These are phyloP conservation scores for Patagioenas fasciata DNA, from an alignment of 2,113 vertebrate species.

Conservation along the genomic window DNA sequence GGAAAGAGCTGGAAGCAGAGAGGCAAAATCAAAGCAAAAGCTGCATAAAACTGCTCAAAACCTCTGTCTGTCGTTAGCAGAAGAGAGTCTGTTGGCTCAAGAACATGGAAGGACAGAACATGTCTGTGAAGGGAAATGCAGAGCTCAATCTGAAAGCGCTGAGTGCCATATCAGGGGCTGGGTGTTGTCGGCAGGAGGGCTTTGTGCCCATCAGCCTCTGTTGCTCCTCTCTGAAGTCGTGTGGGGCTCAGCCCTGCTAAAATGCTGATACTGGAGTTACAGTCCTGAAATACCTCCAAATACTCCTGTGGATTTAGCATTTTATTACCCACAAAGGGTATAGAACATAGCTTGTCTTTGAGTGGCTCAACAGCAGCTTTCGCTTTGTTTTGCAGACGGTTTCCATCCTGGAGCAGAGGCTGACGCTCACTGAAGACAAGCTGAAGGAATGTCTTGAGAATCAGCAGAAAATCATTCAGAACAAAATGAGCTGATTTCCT, in stretches of 20 bases:
- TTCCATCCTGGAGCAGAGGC: constrained; percentile 87
- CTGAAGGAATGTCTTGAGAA: constrained; percentile 93
- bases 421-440: constrained; percentile 93
- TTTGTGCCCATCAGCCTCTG: background rate
- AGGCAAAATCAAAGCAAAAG: background rate
- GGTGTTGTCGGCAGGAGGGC: background rate
- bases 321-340: background rate
- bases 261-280: background rate
- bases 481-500: constrained; percentile 60
- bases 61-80: rapidly evolving
- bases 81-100: background rate
- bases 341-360: background rate
- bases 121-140: background rate
- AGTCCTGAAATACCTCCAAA: background rate
- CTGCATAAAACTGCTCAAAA: background rate
- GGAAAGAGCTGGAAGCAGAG: background rate
- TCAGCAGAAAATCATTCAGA: constrained; percentile 85
- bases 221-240: background rate
- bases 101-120: background rate
- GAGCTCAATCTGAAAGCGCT: background rate
- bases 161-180: rapidly evolving
- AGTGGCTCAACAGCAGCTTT: background rate
- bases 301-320: background rate
- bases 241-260: background rate
- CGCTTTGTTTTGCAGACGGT: constrained; percentile 75